Conservation (phyloP, 2,888 invertebrate species). For the Pseudeuparius sepicola region DNA sequence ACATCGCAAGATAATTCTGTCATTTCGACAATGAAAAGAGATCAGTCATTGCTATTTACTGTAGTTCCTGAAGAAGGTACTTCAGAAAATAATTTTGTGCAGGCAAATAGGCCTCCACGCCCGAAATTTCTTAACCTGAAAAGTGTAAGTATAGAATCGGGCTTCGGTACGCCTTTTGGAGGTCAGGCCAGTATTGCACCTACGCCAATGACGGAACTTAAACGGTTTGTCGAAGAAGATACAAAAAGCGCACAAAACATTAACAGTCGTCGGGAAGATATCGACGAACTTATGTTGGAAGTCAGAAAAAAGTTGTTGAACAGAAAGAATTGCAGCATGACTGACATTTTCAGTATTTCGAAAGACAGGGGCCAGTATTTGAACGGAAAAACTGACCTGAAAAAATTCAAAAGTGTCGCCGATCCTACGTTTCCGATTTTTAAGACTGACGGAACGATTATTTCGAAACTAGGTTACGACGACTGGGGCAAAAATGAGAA, state of each 20-base stretch:
- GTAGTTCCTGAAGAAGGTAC: conserved; percentile 74
- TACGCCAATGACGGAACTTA: conserved; percentile 62
- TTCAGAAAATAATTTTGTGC: conserved; percentile 28
- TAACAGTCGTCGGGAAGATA: too few species aligned
- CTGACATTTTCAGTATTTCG: conserved; percentile 45
- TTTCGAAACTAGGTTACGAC: too few species aligned
- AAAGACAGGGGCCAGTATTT: conserved; percentile 19
- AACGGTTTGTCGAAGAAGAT: conserved; percentile 55
- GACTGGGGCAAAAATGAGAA: too few species aligned
- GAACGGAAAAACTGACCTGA: conserved; percentile 37
- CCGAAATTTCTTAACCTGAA: conserved; percentile 38
- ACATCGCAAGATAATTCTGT: conserved; percentile 30
- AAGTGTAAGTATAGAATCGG: conserved; percentile 30
- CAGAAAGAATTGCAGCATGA: conserved; percentile 47
- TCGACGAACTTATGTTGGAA: too few species aligned
- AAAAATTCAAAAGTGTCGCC: conserved; percentile 53
- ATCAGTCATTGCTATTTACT: conserved; percentile 70
- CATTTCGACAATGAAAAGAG: conserved; percentile 60
- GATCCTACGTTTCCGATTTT: conserved; percentile 73
- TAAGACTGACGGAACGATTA: conserved; percentile 60
- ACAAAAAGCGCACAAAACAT: too few species aligned
- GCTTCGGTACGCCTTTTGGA: conserved; percentile 41
- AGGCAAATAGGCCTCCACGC: conserved; percentile 27
- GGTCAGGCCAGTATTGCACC: conserved; percentile 68
- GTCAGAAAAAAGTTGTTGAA: too few species aligned